phyloP scores from a whole-genome alignment of 2,113 vertebrate genomes.

The Oxyura jamaicensis region DNA sequence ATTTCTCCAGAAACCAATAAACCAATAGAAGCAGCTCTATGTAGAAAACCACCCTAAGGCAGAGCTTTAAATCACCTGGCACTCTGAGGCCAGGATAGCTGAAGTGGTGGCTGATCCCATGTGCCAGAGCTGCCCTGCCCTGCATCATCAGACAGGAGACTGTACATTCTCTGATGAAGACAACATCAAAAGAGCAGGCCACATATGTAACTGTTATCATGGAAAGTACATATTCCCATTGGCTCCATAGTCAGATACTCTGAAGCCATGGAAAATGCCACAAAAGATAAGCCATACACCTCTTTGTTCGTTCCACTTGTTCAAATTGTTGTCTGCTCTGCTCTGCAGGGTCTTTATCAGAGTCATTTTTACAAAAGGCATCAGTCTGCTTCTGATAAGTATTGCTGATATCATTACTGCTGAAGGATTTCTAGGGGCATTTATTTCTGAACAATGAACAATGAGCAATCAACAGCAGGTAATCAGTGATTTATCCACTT shows the following conservation, averaged over 20 bases:
- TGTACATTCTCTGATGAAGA: not conserved
- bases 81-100: not conserved
- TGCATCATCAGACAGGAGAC: not conserved
- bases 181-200: not conserved
- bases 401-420: slow-evolving; percentile 3
- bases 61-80: not conserved
- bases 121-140: not conserved
- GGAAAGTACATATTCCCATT: slow-evolving; percentile 46
- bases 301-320: slow-evolving; percentile 25
- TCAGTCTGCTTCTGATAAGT: slow-evolving; percentile 39
- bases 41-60: not conserved
- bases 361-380: not conserved
- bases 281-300: slow-evolving; percentile 37
- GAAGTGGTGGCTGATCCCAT: slow-evolving; percentile 4
- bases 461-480: not conserved
- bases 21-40: not conserved
- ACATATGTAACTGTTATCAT: not conserved
- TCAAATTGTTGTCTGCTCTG: slow-evolving; percentile 12
- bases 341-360: slow-evolving; percentile 19
- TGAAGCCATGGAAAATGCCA: slow-evolving; percentile 58
- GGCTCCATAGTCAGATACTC: slow-evolving; percentile 34
- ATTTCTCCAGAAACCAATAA: not conserved
- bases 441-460: slow-evolving; percentile 50
- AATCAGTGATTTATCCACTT: not conserved
- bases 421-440: not conserved